Base-by-base conservation (phyloP, 2,888 invertebrate genomes). In the Drosophila borborema region DNA sequence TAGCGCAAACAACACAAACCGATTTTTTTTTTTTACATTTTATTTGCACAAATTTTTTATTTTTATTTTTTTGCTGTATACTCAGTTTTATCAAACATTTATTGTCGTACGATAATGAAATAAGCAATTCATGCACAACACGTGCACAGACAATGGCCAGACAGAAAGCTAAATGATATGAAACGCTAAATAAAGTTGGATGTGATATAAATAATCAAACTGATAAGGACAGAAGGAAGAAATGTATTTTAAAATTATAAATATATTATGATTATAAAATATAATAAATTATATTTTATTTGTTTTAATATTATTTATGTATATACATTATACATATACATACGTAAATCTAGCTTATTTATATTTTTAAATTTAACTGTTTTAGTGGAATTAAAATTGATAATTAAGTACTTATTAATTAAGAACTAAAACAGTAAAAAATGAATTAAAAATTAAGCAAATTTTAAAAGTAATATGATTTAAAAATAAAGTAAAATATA, bases 71-170 rank as follows among this genome's bases (percentile, higher is more conserved):
- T 51, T 8, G 34, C 12, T 54, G 40, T 66, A 49, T 45, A 46
- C 28, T 49, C 10, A 18, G 55, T 46, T 61, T 53, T 55, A 72
- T 53, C 40, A 63, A 67, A 56, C 55, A 63, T 63, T 63, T 58
- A 53, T 48, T 49, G 49, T 41, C 28, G 68, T 41, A 46, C 43
- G 62, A 9, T 77, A 2, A 51, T 38, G 51, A 67, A 67, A 63
- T 46, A 73, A 69, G 64, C n/a, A 60, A 45, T 48, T 45, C 38
- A 48, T 36, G 36, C 36, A 41, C 58, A 59, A 48, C 41, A 67
- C 49, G 61, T 72, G 75, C 31, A 10, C 45, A 23, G 16, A 8
- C 53, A n/a, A 36, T 54, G 23, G 31, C 18, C 23, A 49, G 36
- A 56, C 55, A 64, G 23, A 55, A 23, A 23, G 61, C 23, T 62